Evolutionary conservation across 2,888 invertebrate genomes (phyloP).

Genomic region (Rotaria macrura): DNA sequence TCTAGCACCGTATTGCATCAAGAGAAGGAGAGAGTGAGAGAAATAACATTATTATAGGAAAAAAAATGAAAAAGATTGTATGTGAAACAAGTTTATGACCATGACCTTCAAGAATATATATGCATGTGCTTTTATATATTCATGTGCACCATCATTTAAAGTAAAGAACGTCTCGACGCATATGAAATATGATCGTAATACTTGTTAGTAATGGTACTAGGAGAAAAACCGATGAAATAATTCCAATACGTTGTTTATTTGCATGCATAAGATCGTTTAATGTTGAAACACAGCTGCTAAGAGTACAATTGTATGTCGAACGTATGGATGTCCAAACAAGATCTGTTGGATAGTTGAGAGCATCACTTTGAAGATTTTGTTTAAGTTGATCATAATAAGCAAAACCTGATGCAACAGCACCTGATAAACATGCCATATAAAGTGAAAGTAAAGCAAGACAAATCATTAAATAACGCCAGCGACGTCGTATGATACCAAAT

Average conservation of each 20-base stretch:
- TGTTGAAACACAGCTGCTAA: background rate
- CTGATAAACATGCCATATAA: background rate
- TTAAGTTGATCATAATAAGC: background rate
- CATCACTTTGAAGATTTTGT: background rate
- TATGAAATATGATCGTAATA: background rate
- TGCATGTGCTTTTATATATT: background rate
- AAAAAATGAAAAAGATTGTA: background rate
- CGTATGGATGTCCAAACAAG: background rate
- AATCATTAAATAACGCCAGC: background rate
- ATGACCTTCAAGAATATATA: background rate
- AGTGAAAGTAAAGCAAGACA: constrained; percentile 1
- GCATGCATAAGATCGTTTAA: background rate
- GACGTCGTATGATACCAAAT: constrained; percentile 3
- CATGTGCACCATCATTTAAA: background rate
- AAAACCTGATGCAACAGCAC: background rate
- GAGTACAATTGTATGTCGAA: background rate
- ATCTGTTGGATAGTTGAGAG: background rate
- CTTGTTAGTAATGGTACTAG: constrained; percentile 7
- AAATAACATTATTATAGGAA: background rate
- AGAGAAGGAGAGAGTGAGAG: background rate
- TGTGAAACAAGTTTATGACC: background rate
- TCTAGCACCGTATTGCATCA: background rate
- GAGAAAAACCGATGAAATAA: background rate
- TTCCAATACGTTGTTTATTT: constrained; percentile 9
- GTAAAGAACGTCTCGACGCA: background rate